Conservation (phyloP, 1,140 invertebrate species). For the Aphidius ervi region DNA sequence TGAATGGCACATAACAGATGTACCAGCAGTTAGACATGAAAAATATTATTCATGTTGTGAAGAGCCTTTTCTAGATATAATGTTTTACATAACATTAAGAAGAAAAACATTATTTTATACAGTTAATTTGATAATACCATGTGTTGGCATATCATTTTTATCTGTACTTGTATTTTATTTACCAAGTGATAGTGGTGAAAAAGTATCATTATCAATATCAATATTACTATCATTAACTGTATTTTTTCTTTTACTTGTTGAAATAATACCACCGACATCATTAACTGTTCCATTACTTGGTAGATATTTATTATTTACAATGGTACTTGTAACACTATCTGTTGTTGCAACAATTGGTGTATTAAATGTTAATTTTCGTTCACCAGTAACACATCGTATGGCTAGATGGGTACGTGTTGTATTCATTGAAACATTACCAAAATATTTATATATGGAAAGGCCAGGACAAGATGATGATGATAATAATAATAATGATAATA, state of each 20-base stretch:
- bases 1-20: slow-evolving; percentile 94
- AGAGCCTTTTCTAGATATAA: slow-evolving; percentile 92
- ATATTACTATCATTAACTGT: slow-evolving; percentile 97
- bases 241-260: slow-evolving; percentile 95
- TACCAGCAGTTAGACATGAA: slow-evolving; percentile 81
- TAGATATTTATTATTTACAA: slow-evolving; percentile 98
- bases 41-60: slow-evolving; percentile 89
- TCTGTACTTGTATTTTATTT: slow-evolving; percentile 98
- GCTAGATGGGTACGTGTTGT: slow-evolving; percentile 82
- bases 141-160: slow-evolving; percentile 94
- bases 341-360: slow-evolving; percentile 98
- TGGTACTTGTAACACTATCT: slow-evolving; percentile 97
- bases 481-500: slow-evolving; percentile 56
- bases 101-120: slow-evolving; percentile 97
- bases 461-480: slow-evolving; percentile 69
- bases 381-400: slow-evolving; percentile 95
- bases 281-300: slow-evolving; percentile 95
- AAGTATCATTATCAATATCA: slow-evolving; percentile 96
- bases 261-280: slow-evolving; percentile 99
- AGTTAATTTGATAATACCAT: slow-evolving; percentile 93
- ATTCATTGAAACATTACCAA: slow-evolving; percentile 87
- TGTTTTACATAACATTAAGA: slow-evolving; percentile 95
- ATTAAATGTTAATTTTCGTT: slow-evolving; percentile 97
- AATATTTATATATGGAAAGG: slow-evolving; percentile 77
- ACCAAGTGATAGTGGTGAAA: slow-evolving; percentile 96